Base-by-base conservation (phyloP, 2,113 vertebrate genomes). In the Xerus inauris region DNA sequence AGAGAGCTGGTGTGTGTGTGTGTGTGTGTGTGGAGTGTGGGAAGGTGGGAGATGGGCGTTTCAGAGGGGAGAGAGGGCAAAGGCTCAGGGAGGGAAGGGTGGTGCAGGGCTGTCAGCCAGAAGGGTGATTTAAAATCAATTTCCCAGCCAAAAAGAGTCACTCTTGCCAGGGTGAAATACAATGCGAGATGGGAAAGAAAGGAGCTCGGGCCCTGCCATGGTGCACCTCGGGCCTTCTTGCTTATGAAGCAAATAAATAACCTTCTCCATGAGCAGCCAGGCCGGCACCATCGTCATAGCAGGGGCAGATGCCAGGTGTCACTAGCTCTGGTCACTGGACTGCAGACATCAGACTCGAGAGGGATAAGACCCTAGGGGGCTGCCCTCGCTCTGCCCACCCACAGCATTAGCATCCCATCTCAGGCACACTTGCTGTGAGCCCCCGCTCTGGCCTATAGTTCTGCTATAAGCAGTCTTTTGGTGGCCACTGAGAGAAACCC, bases 201-300 rank as follows among this genome's bases (percentile, higher is more conserved):
- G 93, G 89, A 82, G 76, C 84, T 85, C 4, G 16, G 45, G 64
- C 16, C 57, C 72, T 45, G 42, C 92, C 94, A 76, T 1, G 22
- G 45, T 80, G 14, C 12, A 81, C 92, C 87, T 64, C 20, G 0
- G 73, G 96, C 92, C 35, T 49, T 92, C 32, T 71, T 77, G 82
- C 79, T 97, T 97, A 93, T 97, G 95, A 94, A 97, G 91, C 72
- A 89, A 93, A 96, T 91, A 94, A 95, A 97, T 96, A 97, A 88
- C 30, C 7, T 82, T 47, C 73, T 87, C 71, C 32, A 47, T 16
- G 35, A 81, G 81, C 72, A 88, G 72, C 65, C 57, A 30, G 92
- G n/a, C 72, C 6, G 13, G 57, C 20, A 76, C 38, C 0, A 10
- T 89, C 59, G 51, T 47, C 77, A 71, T 0, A 71, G 90, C 35